A percentile compares a stretch with the other conserved stretches of the same genome.
phyloP scores from a whole-genome alignment of 1,140 invertebrate species.

The Ceratosolen solmsi region DNA sequence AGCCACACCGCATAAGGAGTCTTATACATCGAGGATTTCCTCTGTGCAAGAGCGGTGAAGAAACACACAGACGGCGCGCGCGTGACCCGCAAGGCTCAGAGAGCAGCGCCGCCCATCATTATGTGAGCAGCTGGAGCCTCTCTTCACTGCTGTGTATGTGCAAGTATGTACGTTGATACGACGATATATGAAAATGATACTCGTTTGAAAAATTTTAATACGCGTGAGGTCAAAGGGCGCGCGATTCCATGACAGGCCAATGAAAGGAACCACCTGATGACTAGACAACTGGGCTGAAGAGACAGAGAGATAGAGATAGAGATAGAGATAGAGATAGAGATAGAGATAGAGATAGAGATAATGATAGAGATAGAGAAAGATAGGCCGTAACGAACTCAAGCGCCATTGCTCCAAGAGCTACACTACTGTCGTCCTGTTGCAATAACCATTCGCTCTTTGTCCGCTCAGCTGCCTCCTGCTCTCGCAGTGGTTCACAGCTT shows the following conservation, averaged over 20 bases:
- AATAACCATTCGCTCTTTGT: conserved; percentile 72
- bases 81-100: neutral
- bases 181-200: too few relatives aligned
- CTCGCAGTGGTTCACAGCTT: conserved; percentile 63
- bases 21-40: neutral
- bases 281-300: neutral
- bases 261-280: conserved; percentile 11
- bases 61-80: neutral
- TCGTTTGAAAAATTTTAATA: too few relatives aligned
- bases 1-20: neutral
- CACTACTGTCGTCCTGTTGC: conserved; percentile 58
- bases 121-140: neutral
- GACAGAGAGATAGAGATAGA: conserved; percentile 36
- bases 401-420: conserved; percentile 49
- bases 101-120: neutral
- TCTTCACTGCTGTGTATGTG: too few relatives aligned
- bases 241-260: neutral
- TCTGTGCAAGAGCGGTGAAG: neutral
- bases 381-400: neutral
- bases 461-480: conserved; percentile 70
- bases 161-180: too few relatives aligned
- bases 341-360: conserved; percentile 55
- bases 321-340: conserved; percentile 50
- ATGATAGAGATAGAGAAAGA: conserved; percentile 21
- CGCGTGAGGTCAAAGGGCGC: conserved; percentile 3